Conservation (phyloP, 1,140 invertebrate species). For the Lordiphosa clarofinis region DNA sequence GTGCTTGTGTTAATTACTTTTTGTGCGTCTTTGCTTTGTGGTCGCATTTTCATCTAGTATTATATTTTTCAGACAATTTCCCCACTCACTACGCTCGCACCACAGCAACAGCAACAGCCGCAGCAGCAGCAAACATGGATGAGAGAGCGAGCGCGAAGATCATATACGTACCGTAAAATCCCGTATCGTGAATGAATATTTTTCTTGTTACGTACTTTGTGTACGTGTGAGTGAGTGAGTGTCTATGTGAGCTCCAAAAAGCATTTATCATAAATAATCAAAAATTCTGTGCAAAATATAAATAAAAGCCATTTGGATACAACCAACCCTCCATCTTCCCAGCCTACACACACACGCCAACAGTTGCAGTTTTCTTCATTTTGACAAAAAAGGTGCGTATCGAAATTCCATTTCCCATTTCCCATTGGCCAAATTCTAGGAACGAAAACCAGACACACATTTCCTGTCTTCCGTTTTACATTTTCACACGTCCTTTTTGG, state of each 20-base stretch:
- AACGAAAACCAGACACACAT: conserved; percentile 27
- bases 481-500: conserved; percentile 56
- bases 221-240: conserved; percentile 34
- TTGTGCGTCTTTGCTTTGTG: conserved; percentile 66
- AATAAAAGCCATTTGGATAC: conserved; percentile 2
- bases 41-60: conserved; percentile 63
- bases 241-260: conserved; percentile 31
- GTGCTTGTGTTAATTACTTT: conserved; percentile 62
- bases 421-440: conserved; percentile 39
- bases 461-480: conserved; percentile 60
- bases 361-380: not conserved
- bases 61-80: conserved; percentile 47
- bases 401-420: conserved; percentile 26
- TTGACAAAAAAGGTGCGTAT: conserved; percentile 5
- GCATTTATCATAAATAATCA: conserved; percentile 9
- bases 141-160: conserved; percentile 62
- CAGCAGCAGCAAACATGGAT: conserved; percentile 34
- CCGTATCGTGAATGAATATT: conserved; percentile 72
- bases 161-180: conserved; percentile 57
- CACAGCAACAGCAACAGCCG: conserved; percentile 10
- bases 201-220: conserved; percentile 37
- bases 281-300: conserved; percentile 7
- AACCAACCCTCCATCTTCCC: not conserved
- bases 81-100: too few relatives aligned
- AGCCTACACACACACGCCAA: not conserved